phyloP scores from a whole-genome alignment of 2,888 invertebrate species.

The Yponomeuta malinellus region DNA sequence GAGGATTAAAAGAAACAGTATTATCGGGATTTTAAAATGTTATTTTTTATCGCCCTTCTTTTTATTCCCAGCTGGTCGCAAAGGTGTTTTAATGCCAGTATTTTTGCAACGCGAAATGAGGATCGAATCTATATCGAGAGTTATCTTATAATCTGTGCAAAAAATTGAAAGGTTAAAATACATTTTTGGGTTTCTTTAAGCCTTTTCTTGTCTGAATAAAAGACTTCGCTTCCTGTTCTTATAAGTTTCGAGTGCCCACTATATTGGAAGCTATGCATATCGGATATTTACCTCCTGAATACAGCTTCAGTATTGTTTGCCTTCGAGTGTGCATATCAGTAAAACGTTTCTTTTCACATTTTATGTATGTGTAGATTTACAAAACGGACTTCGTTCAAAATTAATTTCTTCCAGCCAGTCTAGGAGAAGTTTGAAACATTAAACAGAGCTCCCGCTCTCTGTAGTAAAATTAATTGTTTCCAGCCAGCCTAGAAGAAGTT shows the following conservation, averaged over 20 bases:
- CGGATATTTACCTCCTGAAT: background rate
- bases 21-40: constrained; percentile 43
- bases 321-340: too few relatives aligned
- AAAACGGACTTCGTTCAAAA: too few relatives aligned
- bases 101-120: constrained; percentile 51
- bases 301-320: too few relatives aligned
- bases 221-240: background rate
- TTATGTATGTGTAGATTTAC: too few relatives aligned
- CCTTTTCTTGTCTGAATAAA: constrained; percentile 11
- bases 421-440: too few relatives aligned
- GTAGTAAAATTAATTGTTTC: too few relatives aligned
- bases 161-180: constrained; percentile 15
- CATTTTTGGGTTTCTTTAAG: constrained; percentile 11
- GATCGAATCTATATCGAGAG: constrained; percentile 29
- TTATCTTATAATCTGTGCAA: constrained; percentile 14
- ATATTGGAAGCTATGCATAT: background rate
- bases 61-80: constrained; percentile 51
- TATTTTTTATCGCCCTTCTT: constrained; percentile 34
- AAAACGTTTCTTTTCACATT: too few relatives aligned
- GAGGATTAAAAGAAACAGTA: constrained; percentile 66
- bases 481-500: too few relatives aligned
- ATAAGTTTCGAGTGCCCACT: background rate
- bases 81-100: constrained; percentile 62
- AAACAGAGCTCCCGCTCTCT: too few relatives aligned
- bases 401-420: too few relatives aligned